Evolutionary conservation across 2,113 vertebrate species (phyloP).

Genomic region (Myocastor coypus): DNA sequence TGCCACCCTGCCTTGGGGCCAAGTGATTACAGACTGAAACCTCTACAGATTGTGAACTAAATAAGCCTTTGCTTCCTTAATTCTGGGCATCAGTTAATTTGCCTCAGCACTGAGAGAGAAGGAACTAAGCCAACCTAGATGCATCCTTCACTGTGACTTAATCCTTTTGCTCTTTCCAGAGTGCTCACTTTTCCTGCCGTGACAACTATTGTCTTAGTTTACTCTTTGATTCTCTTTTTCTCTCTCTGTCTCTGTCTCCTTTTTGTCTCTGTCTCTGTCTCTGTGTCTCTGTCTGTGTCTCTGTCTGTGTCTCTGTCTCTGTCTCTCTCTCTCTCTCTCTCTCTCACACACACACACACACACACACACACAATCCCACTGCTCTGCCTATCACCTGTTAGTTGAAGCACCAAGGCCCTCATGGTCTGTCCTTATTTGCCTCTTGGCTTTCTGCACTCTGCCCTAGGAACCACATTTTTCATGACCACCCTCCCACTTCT

Average conservation of each 20-base stretch:
- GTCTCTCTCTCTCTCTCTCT: not conserved
- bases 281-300: too few relatives aligned
- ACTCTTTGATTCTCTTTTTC: not conserved
- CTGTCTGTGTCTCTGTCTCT: not conserved
- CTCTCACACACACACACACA: too few relatives aligned
- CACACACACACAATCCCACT: not conserved
- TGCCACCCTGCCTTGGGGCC: too few relatives aligned
- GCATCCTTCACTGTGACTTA: not conserved
- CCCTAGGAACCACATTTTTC: not conserved
- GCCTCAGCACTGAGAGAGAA: too few relatives aligned
- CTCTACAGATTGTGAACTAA: too few relatives aligned
- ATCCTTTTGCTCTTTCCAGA: not conserved
- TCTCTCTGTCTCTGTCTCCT: not conserved
- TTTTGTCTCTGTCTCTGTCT: too few relatives aligned
- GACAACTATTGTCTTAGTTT: not conserved
- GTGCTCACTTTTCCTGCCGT: not conserved
- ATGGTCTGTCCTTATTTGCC: fast-evolving
- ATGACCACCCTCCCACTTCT: not conserved
- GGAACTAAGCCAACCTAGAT: too few relatives aligned
- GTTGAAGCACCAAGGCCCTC: not conserved
- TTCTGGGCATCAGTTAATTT: too few relatives aligned
- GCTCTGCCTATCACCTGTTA: not conserved
- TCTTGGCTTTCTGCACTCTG: not conserved
- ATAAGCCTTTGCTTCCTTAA: too few relatives aligned
- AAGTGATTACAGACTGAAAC: too few relatives aligned